Evolutionary conservation across 2,113 vertebrate species (phyloP).

Genomic region (Petromus typicus): DNA sequence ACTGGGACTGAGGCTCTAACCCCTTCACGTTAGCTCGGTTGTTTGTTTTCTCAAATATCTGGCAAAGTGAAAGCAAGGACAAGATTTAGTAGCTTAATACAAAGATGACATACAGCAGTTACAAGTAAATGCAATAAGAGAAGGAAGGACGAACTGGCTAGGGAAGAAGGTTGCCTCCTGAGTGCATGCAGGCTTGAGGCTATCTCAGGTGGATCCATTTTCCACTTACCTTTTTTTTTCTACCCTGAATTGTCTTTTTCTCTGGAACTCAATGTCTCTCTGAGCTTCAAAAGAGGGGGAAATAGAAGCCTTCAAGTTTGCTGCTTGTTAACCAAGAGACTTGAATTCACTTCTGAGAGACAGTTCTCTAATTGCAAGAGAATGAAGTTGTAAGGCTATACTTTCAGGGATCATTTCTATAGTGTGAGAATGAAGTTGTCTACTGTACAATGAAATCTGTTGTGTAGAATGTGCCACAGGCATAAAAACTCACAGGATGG

Average conservation of each 20-base stretch:
- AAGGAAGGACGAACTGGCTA: not conserved
- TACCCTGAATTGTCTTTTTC: not conserved
- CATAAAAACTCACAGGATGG: no score
- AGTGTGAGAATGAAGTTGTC: not conserved
- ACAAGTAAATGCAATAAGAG: not conserved
- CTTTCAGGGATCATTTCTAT: no score
- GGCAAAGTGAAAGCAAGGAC: not conserved
- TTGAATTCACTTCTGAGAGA: not conserved
- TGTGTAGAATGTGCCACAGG: not conserved
- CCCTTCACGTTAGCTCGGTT: not conserved
- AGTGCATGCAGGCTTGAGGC: not conserved
- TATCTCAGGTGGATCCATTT: not conserved
- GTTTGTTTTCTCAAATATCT: not conserved
- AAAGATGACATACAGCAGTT: not conserved
- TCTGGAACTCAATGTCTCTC: not conserved
- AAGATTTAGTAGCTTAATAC: not conserved
- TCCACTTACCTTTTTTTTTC: not conserved
- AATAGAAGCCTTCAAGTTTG: not conserved
- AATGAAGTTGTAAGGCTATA: not conserved
- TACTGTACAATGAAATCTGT: not conserved
- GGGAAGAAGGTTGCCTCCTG: not conserved
- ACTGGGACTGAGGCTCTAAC: not conserved
- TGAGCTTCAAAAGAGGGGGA: not conserved
- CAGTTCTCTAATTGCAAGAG: not conserved
- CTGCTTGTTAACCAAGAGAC: not conserved